Percentiles rank a stretch among this genome's conserved stretches.
Evolutionary conservation across 2,888 invertebrate genomes (phyloP).

Genomic region (Taenaris catops): DNA sequence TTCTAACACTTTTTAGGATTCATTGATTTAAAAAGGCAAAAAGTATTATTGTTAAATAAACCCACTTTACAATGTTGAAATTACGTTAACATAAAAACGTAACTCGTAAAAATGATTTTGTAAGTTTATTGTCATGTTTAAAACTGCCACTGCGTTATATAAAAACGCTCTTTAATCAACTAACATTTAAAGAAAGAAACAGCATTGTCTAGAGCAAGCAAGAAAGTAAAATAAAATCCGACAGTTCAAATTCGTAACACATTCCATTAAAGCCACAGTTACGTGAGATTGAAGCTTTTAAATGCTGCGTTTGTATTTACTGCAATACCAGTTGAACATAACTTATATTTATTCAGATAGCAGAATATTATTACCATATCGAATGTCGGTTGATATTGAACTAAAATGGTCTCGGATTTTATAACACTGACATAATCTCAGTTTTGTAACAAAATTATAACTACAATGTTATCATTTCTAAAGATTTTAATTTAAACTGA

Average conservation of each 20-base stretch:
- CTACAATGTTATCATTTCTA: neutral
- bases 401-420: neutral
- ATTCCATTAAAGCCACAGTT: neutral
- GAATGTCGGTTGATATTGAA: conserved; percentile 13
- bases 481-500: neutral
- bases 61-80: no score
- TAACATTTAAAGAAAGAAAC: neutral
- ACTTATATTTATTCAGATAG: conserved; percentile 1
- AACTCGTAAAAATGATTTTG: no score
- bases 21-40: no score
- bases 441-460: conserved; percentile 4
- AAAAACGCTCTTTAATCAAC: conserved; percentile 1
- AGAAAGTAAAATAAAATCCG: neutral
- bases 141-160: neutral
- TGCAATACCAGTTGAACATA: no score
- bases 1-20: no score
- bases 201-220: no score
- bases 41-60: no score
- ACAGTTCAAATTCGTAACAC: neutral
- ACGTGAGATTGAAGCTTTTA: neutral
- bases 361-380: conserved; percentile 17
- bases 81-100: no score
- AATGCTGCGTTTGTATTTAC: no score
- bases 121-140: no score
- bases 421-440: conserved; percentile 1